Evolutionary conservation across 2,888 invertebrate species (phyloP), one percentile per base, ranked within the genome.

Genomic region (Drosophila longiperda): DNA sequence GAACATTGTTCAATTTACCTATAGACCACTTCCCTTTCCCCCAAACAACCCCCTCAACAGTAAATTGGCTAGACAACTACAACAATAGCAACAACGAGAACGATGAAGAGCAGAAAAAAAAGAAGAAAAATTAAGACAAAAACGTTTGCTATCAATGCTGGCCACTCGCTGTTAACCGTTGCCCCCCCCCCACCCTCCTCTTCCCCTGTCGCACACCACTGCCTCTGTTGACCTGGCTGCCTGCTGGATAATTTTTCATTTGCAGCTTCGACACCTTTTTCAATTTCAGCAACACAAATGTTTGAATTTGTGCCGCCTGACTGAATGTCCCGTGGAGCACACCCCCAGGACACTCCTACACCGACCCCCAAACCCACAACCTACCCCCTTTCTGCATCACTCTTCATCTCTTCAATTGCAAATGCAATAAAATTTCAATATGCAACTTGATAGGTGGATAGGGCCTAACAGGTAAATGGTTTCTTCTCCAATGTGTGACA

Each of bases 241-340:
- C 58, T 3, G 11, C 54, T 36, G 66, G 66, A 80, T 89, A 89
- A 86, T 86, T 86, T 86, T 86, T 86, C 89, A 86, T 86, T 86
- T 86, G 85, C 89, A 73, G 69, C 81, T 50, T 82, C 87, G 77
- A 89, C 89, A 86, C 89, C 87, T 89, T 86, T 85, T 86, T 80
- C 85, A 86, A 86, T 86, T 86, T 86, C 85, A 86, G 89, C 82
- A 82, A 82, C 82, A 86, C 85, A 89, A 86, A 86, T 84, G 83
- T 80, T 80, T 85, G 82, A 80, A 81, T 80, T 80, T 80, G 80
- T 81, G 78, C 78, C 82, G 78, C 78, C 66, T 66, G 80, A 80
- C 71, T 78, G 78, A 74, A 70, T 76, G 73, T 55, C 49, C 59
- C 42, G 52, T 38, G n/a, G 49, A 67, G 55, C 36, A 23, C 29